phyloP scores from a whole-genome alignment of 2,888 invertebrate species.

The Druceiella hillmani region DNA sequence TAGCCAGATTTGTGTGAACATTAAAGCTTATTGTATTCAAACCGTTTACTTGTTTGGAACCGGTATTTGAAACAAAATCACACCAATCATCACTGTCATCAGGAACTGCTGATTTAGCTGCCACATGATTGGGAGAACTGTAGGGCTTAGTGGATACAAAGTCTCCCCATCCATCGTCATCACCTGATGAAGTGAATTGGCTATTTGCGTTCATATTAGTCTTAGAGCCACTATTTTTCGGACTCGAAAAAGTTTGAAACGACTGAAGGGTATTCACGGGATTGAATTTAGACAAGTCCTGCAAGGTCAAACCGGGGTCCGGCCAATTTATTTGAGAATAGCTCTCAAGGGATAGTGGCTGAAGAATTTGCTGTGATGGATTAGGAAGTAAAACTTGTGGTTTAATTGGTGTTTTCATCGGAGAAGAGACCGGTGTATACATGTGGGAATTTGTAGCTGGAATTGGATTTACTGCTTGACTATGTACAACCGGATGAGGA shows the following conservation, averaged over 20 bases:
- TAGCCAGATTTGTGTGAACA: constrained; percentile 43
- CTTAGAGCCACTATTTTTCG: constrained; percentile 32
- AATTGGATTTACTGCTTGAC: no score
- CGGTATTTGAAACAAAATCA: constrained; percentile 46
- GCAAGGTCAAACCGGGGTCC: constrained; percentile 51
- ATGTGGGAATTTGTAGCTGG: constrained; percentile 25
- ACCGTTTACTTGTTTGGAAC: constrained; percentile 41
- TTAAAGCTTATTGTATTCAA: constrained; percentile 46
- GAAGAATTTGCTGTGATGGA: constrained; percentile 36
- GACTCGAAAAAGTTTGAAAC: constrained; percentile 37
- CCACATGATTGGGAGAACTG: constrained; percentile 25
- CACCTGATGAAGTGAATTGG: constrained; percentile 32
- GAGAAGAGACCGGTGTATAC: background rate
- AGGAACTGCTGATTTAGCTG: constrained; percentile 28
- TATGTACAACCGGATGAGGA: no score
- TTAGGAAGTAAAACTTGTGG: no score
- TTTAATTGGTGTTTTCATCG: constrained; percentile 25
- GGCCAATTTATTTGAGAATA: constrained; percentile 59
- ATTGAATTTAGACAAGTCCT: constrained; percentile 47
- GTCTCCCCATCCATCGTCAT: constrained; percentile 58
- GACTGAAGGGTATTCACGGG: constrained; percentile 46
- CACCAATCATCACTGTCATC: constrained; percentile 48
- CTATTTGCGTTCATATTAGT: constrained; percentile 35
- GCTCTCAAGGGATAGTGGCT: constrained; percentile 45
- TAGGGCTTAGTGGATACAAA: constrained; percentile 51